Base-by-base conservation (phyloP, 2,113 vertebrate genomes). In the Cyprinodon tularosa region DNA sequence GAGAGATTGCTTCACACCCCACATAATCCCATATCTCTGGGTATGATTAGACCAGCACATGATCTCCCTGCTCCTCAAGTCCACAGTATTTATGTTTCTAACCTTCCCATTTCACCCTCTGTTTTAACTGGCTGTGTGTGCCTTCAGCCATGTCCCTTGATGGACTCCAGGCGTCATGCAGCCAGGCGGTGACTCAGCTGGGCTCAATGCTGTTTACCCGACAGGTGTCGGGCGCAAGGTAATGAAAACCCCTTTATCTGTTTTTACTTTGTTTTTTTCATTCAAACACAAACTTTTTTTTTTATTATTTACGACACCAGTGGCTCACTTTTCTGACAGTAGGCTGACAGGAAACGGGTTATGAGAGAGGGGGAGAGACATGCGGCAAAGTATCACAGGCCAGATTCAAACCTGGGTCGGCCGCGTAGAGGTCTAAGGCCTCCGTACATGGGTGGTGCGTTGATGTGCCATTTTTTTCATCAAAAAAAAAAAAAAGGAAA, bases 181-280 rank as follows among this genome's bases (percentile, higher is more conserved):
- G 88, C 69, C 91, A 78, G 81, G 94, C 95, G 7, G 93, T 98
- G 88, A 98, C 97, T 36, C 96, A 97, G 68, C 95, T 99, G 62
- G 98, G 98, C 87, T 98, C 98, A 53, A 99, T 99, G 98, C 92
- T 99, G 86, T 99, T 99, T 91, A 99, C 97, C 69, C 95, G 98
- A 87, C 97, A 98, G 74, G 98, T 99, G 90, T 99, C 98, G 36
- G 98, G 98, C 87, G 97, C 97, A 78, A 97, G 97, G 98, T 99
- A 85, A 82, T 95, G 65, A 62, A 60, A 67, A n/a, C 50, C 17
- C 6, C 50, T 57, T 57, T 57, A 9, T n/a, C 50, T 17, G 7
- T 50, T 50, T 17, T 50, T 48, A 4, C 13, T 13, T 47, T 48
- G 4, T 17, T 17, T 50, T 50, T 20, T 4, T 20, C 1, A 6